Conservation (phyloP, 2,113 vertebrate genomes). For the Polyodon spathula region DNA sequence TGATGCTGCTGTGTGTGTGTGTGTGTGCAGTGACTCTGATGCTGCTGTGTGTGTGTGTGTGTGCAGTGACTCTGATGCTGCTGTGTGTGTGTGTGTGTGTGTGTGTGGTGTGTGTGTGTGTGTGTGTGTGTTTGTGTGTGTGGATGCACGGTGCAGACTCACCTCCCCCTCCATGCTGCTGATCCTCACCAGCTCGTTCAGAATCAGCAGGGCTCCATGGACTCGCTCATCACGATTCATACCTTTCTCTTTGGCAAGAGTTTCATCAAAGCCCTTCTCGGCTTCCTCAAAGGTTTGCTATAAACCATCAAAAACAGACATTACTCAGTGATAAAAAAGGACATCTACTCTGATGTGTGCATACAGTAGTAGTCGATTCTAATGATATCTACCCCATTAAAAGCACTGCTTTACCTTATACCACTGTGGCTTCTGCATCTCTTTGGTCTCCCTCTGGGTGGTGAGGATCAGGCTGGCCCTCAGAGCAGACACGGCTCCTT, state of each 20-base stretch:
- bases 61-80: too few relatives aligned
- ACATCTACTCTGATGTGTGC: too few relatives aligned
- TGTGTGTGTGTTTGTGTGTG: too few relatives aligned
- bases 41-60: too few relatives aligned
- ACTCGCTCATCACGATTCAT: slow-evolving; percentile 94
- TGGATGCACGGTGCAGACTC: slow-evolving; percentile 26
- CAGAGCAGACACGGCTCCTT: slow-evolving; percentile 91
- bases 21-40: too few relatives aligned
- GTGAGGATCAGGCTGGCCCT: slow-evolving; percentile 91
- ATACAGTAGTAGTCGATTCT: too few relatives aligned
- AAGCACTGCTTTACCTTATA: slow-evolving; percentile 73
- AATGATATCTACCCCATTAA: background rate
- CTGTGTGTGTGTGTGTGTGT: too few relatives aligned
- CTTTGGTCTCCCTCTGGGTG: slow-evolving; percentile 92
- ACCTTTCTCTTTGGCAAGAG: slow-evolving; percentile 90
- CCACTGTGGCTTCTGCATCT: slow-evolving; percentile 99
- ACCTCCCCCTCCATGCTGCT: slow-evolving; percentile 99
- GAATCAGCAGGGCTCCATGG: slow-evolving; percentile 88
- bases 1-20: too few relatives aligned
- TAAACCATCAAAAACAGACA: too few relatives aligned
- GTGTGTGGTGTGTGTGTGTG: too few relatives aligned
- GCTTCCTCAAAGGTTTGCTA: slow-evolving; percentile 96
- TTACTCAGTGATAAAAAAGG: too few relatives aligned
- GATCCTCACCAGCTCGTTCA: slow-evolving; percentile 94
- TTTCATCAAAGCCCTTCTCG: slow-evolving; percentile 94